Evolutionary conservation across 2,888 invertebrate species (phyloP).

Genomic region (Callimorpha dominula): DNA sequence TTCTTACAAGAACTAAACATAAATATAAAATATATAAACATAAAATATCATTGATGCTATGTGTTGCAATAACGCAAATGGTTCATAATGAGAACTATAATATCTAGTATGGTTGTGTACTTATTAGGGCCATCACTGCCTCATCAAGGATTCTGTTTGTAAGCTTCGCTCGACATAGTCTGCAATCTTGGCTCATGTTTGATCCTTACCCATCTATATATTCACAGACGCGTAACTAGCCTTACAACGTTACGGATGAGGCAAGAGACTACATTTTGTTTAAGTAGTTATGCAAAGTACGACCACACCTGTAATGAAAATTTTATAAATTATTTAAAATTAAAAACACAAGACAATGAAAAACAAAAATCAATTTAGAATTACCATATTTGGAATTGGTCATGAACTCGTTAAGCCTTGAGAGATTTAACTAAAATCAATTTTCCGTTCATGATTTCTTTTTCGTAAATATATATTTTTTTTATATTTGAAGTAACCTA

Average conservation of each 20-base stretch:
- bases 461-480: not conserved
- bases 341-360: not conserved
- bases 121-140: constrained; percentile 18
- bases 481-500: no score
- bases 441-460: not conserved
- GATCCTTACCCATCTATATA: not conserved
- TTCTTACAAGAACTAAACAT: no score
- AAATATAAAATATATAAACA: no score
- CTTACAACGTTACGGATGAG: not conserved
- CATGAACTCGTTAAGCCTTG: not conserved
- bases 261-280: not conserved
- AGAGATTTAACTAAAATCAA: not conserved
- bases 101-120: constrained; percentile 2
- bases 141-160: constrained; percentile 45
- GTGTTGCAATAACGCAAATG: no score
- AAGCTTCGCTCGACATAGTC: constrained; percentile 14
- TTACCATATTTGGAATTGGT: not conserved
- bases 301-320: not conserved
- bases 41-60: no score
- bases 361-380: not conserved
- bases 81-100: not conserved
- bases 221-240: not conserved
- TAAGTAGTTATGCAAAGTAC: not conserved
- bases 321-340: not conserved
- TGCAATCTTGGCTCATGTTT: constrained; percentile 27